Evolutionary conservation across 2,797 vertebrate species (phyloP).

Genomic region (Aplochiton taeniatus): DNA sequence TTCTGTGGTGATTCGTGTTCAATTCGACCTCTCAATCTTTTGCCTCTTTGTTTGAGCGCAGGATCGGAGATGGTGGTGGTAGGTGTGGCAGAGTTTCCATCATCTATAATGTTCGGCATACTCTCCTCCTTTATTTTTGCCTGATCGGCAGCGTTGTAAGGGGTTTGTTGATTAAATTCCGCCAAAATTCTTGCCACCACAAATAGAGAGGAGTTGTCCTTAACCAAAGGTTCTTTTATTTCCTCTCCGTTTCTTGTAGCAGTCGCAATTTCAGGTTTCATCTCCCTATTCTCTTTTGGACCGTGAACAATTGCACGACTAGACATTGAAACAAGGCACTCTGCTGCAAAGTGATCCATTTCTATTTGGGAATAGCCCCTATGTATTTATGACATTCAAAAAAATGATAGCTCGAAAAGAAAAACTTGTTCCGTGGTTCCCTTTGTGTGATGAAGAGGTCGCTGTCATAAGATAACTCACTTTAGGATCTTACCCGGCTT

Average conservation of each 20-base stretch:
- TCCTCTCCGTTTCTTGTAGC: conserved; percentile 71
- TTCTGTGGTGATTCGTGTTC: conserved; percentile 92
- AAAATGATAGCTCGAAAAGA: conserved; percentile 55
- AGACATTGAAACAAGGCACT: conserved; percentile 99
- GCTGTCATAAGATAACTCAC: conserved; percentile 77
- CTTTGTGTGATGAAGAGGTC: conserved; percentile 77
- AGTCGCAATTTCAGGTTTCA: conserved; percentile 74
- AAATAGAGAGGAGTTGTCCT: conserved; percentile 90
- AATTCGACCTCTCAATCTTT: conserved; percentile 83
- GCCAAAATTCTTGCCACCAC: conserved; percentile 95
- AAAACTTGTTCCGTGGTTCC: conserved; percentile 73
- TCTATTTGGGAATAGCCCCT: conserved; percentile 66
- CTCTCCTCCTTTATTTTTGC: conserved; percentile 78
- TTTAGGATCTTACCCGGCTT: conserved; percentile 79
- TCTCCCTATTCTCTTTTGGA: conserved; percentile 79
- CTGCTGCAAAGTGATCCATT: conserved; percentile 98
- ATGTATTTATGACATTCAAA: conserved; percentile 66
- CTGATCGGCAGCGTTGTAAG: conserved; percentile 77
- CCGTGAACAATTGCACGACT: conserved; percentile 91
- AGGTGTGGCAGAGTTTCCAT: conserved; percentile 93
- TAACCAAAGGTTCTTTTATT: conserved; percentile 83
- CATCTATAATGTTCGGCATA: conserved; percentile 71
- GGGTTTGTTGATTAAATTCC: conserved; percentile 94
- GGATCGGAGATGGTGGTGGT: conserved; percentile 80
- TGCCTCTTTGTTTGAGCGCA: conserved; percentile 92